Evolutionary conservation across 2,797 vertebrate genomes (phyloP).

Genomic region (Discoglossus pictus): DNA sequence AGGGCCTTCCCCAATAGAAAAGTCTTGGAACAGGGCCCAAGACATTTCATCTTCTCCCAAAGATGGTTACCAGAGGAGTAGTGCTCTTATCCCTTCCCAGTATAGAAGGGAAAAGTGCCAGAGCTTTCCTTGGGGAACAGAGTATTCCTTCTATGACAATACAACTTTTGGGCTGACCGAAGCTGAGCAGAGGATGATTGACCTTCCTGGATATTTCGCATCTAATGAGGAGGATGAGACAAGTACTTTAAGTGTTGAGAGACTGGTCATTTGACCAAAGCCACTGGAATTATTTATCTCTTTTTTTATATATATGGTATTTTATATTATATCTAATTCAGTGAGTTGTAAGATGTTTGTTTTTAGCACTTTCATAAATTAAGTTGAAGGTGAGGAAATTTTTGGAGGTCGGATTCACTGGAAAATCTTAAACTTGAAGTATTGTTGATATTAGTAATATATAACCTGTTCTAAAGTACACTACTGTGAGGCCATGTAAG

Average conservation of each 20-base stretch:
- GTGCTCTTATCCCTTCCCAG: constrained; percentile 74
- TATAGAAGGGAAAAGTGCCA: constrained; percentile 76
- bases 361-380: no score
- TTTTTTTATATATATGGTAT: no score
- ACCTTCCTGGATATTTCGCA: constrained; percentile 80
- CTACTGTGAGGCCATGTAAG: no score
- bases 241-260: constrained; percentile 73
- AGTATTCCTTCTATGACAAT: constrained; percentile 76
- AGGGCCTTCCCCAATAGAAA: constrained; percentile 84
- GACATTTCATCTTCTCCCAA: constrained; percentile 57
- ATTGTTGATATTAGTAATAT: no score
- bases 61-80: constrained; percentile 72
- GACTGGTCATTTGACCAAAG: constrained; percentile 69
- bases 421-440: no score
- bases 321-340: no score
- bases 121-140: constrained; percentile 81
- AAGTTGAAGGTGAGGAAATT: no score
- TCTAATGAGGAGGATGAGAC: constrained; percentile 75
- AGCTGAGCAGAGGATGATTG: constrained; percentile 85
- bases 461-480: no score
- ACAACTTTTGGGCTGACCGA: constrained; percentile 86
- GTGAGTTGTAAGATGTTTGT: no score
- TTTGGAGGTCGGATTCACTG: no score
- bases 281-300: no score
- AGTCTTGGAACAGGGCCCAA: constrained; percentile 76